Evolutionary conservation across 2,797 vertebrate species (phyloP).

Genomic region (Gymnocypris eckloni): DNA sequence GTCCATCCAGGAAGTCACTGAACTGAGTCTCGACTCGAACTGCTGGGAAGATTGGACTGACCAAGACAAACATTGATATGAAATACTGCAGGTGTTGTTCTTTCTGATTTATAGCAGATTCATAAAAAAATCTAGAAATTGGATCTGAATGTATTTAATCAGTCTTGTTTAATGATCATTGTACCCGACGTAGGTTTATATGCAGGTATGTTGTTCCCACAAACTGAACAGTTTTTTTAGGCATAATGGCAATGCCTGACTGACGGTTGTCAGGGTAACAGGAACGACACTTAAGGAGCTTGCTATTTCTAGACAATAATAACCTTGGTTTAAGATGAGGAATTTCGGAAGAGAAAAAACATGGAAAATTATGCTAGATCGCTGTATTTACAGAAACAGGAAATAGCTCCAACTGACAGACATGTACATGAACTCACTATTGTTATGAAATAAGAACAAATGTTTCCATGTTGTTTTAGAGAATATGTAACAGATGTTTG

Average conservation of each 20-base stretch:
- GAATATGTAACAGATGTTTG: slow-evolving; percentile 6
- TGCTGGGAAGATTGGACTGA: slow-evolving; percentile 93
- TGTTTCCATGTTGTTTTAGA: background rate
- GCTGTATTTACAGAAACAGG: background rate
- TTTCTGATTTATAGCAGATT: background rate
- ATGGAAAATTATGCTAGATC: background rate
- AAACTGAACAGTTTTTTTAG: background rate
- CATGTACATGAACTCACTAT: background rate
- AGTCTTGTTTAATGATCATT: background rate
- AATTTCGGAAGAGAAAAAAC: background rate
- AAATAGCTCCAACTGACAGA: background rate
- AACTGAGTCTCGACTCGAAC: slow-evolving; percentile 96
- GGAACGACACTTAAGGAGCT: background rate
- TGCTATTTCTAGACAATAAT: slow-evolving; percentile 41
- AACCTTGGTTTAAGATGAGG: background rate
- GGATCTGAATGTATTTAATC: background rate
- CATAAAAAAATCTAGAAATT: background rate
- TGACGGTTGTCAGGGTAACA: slow-evolving; percentile 14
- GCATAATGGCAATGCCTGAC: slow-evolving; percentile 29
- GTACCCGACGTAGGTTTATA: background rate
- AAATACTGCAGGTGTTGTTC: background rate
- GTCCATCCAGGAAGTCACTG: slow-evolving; percentile 96
- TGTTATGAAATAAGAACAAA: slow-evolving; percentile 11
- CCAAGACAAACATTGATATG: background rate
- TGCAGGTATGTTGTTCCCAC: background rate